These are phyloP conservation scores for Pogona vitticeps DNA, from an alignment of 2,113 vertebrate genomes.

Conservation along the genomic window DNA sequence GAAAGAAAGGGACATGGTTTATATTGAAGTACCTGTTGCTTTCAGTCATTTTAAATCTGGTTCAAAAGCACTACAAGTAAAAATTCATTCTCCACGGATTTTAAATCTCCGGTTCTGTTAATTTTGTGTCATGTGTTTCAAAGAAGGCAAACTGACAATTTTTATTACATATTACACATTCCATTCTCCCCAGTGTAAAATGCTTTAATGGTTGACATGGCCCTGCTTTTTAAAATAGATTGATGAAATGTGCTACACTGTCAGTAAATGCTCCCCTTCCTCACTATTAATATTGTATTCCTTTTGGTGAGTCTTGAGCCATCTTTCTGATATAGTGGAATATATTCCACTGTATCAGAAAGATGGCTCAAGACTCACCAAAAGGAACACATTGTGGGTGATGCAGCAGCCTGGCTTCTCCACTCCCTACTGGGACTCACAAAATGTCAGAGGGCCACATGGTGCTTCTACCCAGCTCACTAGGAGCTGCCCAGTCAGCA, in stretches of 20 bases:
- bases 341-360: no score
- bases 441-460: no score
- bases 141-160: slow-evolving; percentile 31
- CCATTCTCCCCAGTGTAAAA: slow-evolving; percentile 24
- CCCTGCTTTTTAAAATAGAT: slow-evolving; percentile 37
- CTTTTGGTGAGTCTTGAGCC: no score
- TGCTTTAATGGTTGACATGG: slow-evolving; percentile 12
- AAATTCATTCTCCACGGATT: slow-evolving; percentile 36
- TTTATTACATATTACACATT: slow-evolving; percentile 29
- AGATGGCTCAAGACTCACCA: no score
- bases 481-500: no score
- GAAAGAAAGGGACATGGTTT: slow-evolving; percentile 24
- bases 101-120: slow-evolving; percentile 30
- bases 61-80: slow-evolving; percentile 41
- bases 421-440: no score
- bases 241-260: background rate
- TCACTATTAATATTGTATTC: background rate
- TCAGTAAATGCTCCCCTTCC: background rate
- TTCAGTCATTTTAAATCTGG: slow-evolving; percentile 38
- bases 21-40: slow-evolving; percentile 49
- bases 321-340: no score
- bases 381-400: no score
- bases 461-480: no score
- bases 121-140: slow-evolving; percentile 29
- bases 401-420: no score